Evolutionary conservation across 2,888 invertebrate species (phyloP), one percentile per base, ranked within the genome.

Genomic region (Eugnorisma glareosa): DNA sequence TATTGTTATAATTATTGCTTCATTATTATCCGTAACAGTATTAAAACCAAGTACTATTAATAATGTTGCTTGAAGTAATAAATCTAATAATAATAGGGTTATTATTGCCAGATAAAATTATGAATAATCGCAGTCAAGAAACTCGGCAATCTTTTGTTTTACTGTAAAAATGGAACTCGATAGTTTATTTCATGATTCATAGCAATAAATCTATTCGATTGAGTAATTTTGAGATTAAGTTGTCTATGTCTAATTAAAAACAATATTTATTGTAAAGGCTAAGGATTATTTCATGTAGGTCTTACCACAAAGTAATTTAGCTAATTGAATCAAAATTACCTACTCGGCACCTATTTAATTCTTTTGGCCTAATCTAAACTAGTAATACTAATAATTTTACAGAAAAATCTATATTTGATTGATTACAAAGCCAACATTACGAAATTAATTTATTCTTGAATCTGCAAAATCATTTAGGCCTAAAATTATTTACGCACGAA

Each of bases 1-100:
- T 82, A 82, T 86, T 86, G 84, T 87, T 90, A 86, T 83, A 86
- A 86, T 86, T 89, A 86, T 87, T 85, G 82, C 82, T 83, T 76
- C 71, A 88, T 84, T 86, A 83, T 78, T 71, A 69, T 61, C 63
- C 63, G 54, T 80, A 81, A 83, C 70, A 74, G 37, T 75, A 69
- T 80, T 79, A 76, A 77, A 82, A 75, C 70, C 31, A n/a, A 35
- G 11, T 24, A 13, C 40, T 57, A n/a, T 73, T 86, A 75, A 57
- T 74, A 77, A 64, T 73, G 61, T 61, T 69, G 31, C 40, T 68
- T 40, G 13, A 24, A 35, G n/a, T 67, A 69, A 75, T 82, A 84
- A 70, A 63, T 78, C 43, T 63, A 40, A 13, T 24, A 73, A 63
- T 61, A 71, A 68, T 66, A 35, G 35, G 21, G 59, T 35, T 57